Conservation (phyloP, 37 sponge, comb jelly and placozoan genomes). For the Corticium candelabrum region DNA sequence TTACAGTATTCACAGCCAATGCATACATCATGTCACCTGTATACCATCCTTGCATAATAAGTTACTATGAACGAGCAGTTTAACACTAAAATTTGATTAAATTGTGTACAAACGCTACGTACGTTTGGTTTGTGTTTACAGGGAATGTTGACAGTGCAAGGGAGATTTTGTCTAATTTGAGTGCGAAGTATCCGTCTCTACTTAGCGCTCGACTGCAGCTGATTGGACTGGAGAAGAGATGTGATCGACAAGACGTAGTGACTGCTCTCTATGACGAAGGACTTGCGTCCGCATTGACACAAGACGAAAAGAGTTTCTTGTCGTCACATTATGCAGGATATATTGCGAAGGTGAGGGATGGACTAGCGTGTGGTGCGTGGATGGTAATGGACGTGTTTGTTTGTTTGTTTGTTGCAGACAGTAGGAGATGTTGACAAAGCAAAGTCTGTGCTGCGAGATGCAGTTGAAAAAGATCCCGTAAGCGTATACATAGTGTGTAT, state of each 20-base stretch:
- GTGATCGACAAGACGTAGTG: not conserved
- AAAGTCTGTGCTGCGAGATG: slow-evolving; percentile 21
- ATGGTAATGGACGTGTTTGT: not conserved
- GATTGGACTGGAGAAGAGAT: slow-evolving; percentile 38
- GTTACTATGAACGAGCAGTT: no score
- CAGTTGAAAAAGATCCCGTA: slow-evolving; percentile 36
- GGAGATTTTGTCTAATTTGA: slow-evolving; percentile 19
- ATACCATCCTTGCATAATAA: no score
- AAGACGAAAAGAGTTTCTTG: slow-evolving; percentile 32
- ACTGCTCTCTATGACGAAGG: slow-evolving; percentile 24
- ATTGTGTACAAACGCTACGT: no score
- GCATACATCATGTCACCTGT: no score
- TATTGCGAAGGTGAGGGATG: slow-evolving; percentile 21
- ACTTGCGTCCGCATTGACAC: not conserved
- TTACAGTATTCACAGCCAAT: no score
- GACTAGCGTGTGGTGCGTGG: no score
- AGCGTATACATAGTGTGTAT: slow-evolving; percentile 13
- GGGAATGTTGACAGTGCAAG: slow-evolving; percentile 39
- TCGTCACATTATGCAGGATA: slow-evolving; percentile 31
- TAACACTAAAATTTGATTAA: no score
- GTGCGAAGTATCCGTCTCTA: not conserved
- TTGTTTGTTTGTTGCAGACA: not conserved
- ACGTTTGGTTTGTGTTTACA: no score
- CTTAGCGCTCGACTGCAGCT: slow-evolving; percentile 17
- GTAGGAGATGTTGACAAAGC: slow-evolving; percentile 22